Evolutionary conservation across 2,797 vertebrate genomes (phyloP), one percentile per base, ranked within the genome.

Genomic region (Arctocebus calabarensis): DNA sequence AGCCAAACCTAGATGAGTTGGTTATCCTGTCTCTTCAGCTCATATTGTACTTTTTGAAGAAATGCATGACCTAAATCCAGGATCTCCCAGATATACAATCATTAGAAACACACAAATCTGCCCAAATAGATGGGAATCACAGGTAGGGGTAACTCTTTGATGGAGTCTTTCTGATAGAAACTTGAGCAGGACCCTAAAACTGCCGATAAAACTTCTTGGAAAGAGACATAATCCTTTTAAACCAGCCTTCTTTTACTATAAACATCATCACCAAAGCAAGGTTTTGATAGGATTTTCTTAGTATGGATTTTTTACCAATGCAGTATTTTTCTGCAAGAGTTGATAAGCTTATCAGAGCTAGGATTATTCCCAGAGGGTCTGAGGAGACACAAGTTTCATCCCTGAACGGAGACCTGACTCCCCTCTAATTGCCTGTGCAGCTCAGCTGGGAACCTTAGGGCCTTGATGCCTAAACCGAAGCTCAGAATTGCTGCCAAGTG

Each of bases 251-350:
- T 74, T 83, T 16, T 66, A 48, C 29, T 37, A 27, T 20, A 59
- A 84, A 66, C 43, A 27, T 52, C 45, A 43, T 52, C 32, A 48
- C 0, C n/a, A 61, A 93, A 40, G 12, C 27, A 57, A 25, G 34
- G 61, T n/a, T 91, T 73, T 57, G 40, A 29, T n/a, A 66, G 64
- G 10, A 52, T 79, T 78, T 89, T 94, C 75, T 89, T 43, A 73
- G 37, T 16, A 71, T 11, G 43, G 23, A 37, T 23, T 64, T 93
- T 70, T 52, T 6, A 32, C 27, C 37, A 86, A 37, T 62, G 3
- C 11, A 82, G 57, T 57, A n/a, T 91, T 29, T 94, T 55, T 32
- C 2, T 17, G 3, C 16, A 77, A 74, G 89, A 74, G 61, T 29
- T 55, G 43, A 84, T 22, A 78, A 52, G 59, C 17, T 87, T 64